phyloP scores from a whole-genome alignment of 2,888 invertebrate species.

The Neoaliturus tenellus region DNA sequence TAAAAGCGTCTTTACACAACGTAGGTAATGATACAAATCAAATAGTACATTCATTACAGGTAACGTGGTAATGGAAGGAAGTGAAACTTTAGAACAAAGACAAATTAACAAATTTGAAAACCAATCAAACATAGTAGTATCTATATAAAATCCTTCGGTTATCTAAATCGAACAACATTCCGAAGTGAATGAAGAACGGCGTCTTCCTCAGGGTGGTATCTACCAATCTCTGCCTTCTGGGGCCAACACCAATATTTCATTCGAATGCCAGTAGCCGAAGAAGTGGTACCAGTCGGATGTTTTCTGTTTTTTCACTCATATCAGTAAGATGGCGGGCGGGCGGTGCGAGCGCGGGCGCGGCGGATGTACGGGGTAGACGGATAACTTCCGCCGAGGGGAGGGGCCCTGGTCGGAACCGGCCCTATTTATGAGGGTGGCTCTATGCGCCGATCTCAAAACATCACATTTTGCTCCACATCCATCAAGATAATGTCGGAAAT shows the following conservation, averaged over 20 bases:
- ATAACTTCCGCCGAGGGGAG: conserved; percentile 49
- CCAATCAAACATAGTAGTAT: no score
- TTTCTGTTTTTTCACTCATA: neutral
- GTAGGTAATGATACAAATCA: no score
- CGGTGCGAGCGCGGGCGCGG: conserved; percentile 7
- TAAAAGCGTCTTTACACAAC: no score
- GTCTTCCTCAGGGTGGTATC: neutral
- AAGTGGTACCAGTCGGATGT: neutral
- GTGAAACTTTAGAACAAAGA: no score
- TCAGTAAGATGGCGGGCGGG: conserved; percentile 31
- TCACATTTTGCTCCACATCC: conserved; percentile 45
- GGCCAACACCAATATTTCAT: neutral
- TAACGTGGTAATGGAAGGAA: no score
- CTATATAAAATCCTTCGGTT: no score
- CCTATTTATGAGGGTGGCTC: conserved; percentile 47
- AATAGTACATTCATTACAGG: no score
- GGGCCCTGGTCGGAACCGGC: conserved; percentile 19
- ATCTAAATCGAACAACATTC: neutral
- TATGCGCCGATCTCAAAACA: conserved; percentile 32
- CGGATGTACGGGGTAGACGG: conserved; percentile 33
- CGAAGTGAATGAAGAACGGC: neutral
- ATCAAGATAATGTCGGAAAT: conserved; percentile 50
- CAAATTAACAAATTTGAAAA: no score
- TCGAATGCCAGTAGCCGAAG: neutral
- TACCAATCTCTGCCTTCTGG: neutral